phyloP scores from a whole-genome alignment of 2,888 invertebrate species.

The Aphodius granarius region DNA sequence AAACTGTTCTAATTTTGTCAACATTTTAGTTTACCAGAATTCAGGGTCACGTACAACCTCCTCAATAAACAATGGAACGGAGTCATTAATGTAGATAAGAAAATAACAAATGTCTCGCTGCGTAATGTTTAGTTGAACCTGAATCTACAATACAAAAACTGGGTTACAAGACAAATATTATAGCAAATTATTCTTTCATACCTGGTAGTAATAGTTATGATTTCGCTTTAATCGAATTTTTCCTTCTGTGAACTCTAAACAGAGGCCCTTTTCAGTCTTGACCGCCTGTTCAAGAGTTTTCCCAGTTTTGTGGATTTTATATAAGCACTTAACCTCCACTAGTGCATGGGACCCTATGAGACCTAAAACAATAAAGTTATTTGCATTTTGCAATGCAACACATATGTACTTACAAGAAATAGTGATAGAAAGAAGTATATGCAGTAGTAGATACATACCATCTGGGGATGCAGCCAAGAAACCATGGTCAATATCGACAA shows the following conservation, averaged over 20 bases:
- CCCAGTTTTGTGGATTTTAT: not conserved
- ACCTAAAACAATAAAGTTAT: not conserved
- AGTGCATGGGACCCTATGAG: not conserved
- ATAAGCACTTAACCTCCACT: not conserved
- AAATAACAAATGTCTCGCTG: too few species aligned
- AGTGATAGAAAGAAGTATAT: too few species aligned
- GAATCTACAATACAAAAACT: too few species aligned
- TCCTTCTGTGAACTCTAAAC: not conserved
- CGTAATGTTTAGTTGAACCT: too few species aligned
- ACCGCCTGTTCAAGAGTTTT: not conserved
- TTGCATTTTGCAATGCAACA: not conserved
- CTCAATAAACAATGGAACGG: too few species aligned
- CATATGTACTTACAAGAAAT: too few species aligned
- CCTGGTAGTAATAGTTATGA: not conserved
- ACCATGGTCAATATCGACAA: constrained; percentile 21
- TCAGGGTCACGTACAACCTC: too few species aligned
- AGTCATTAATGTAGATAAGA: too few species aligned
- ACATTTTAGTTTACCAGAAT: too few species aligned
- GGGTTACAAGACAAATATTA: too few species aligned
- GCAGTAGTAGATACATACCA: constrained; percentile 18
- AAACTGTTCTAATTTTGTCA: too few species aligned
- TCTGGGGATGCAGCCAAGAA: constrained; percentile 28
- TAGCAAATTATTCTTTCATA: too few species aligned
- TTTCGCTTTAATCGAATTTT: not conserved
- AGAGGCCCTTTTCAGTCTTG: not conserved